Evolutionary conservation across 2,888 invertebrate genomes (phyloP), one percentile per base, ranked within the genome.

Genomic region (Pseudanteris insignis): DNA sequence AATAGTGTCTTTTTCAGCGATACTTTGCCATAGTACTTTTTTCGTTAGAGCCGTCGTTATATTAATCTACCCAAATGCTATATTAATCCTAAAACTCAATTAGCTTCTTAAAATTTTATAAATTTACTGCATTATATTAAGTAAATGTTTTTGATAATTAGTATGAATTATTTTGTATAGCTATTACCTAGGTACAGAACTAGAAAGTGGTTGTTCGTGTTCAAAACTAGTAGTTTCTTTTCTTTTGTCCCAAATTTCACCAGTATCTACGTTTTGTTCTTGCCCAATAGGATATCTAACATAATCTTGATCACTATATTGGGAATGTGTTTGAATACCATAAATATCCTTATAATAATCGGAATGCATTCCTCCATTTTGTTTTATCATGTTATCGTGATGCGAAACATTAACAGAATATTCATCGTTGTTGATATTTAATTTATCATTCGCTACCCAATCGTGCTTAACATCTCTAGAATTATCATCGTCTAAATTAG

Each of bases 141-240:
- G n/a, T n/a, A n/a, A n/a, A n/a, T n/a, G n/a, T n/a, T n/a, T n/a
- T n/a, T n/a, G n/a, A n/a, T n/a, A n/a, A n/a, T n/a, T n/a, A n/a
- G n/a, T n/a, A n/a, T n/a, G n/a, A n/a, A n/a, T n/a, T n/a, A n/a
- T n/a, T n/a, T n/a, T n/a, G n/a, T n/a, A n/a, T n/a, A n/a, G n/a
- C n/a, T n/a, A n/a, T 21, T 7, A 82, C 81, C 81, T 76, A 4
- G 79, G 65, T 34, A 81, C 73, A 10, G 79, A 76, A 68, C 81
- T 81, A 37, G 83, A 81, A 67, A 79, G 81, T 9, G 86, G 85
- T 51, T 85, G 84, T 64, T 85, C 85, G 57, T 84, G 82, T 66
- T 86, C 86, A 69, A 86, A 86, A 53, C 85, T 86, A n/a, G 86
- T 85, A 30, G 84, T 84, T 68, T 86, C 85, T 72, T 84, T 84